These are phyloP conservation scores for Tokudaia tokunoshimensis DNA, from an alignment of 2,797 vertebrate genomes.

Conservation along the genomic window DNA sequence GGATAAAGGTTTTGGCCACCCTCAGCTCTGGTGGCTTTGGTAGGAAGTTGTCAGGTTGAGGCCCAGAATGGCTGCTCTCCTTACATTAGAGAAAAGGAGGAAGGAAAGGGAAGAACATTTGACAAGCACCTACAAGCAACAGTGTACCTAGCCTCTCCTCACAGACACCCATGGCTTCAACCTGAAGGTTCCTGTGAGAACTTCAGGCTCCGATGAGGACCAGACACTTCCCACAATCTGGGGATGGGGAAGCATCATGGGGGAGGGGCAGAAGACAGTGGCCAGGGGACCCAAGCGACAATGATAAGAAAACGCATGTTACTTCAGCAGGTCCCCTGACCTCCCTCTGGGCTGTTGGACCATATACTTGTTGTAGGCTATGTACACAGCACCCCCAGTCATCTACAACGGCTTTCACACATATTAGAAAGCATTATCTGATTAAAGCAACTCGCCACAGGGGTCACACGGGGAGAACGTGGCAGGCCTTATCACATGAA, in stretches of 20 bases:
- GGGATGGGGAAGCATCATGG: not conserved
- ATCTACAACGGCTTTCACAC: not conserved
- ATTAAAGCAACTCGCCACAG: not conserved
- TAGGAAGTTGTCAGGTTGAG: conserved; percentile 13
- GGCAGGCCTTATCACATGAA: not conserved
- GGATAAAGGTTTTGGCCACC: not conserved
- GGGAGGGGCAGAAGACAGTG: not conserved
- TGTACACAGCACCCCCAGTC: not conserved
- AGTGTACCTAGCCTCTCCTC: not conserved
- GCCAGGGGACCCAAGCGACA: not conserved
- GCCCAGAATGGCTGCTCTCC: not conserved
- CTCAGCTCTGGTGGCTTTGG: not conserved
- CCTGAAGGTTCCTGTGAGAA: not conserved
- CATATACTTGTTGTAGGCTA: not conserved
- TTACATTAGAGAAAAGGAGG: not conserved
- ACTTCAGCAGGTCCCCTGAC: not conserved
- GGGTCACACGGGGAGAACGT: not conserved
- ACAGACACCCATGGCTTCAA: not conserved
- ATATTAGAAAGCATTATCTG: not conserved
- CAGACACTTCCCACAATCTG: not conserved
- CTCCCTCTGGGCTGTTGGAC: not conserved
- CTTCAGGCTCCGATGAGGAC: accelerated
- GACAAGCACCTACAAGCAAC: not conserved
- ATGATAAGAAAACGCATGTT: not conserved
- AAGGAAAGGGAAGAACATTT: not conserved